phyloP scores from a whole-genome alignment of 2,113 vertebrate species.

The Onychostruthus taczanowskii region DNA sequence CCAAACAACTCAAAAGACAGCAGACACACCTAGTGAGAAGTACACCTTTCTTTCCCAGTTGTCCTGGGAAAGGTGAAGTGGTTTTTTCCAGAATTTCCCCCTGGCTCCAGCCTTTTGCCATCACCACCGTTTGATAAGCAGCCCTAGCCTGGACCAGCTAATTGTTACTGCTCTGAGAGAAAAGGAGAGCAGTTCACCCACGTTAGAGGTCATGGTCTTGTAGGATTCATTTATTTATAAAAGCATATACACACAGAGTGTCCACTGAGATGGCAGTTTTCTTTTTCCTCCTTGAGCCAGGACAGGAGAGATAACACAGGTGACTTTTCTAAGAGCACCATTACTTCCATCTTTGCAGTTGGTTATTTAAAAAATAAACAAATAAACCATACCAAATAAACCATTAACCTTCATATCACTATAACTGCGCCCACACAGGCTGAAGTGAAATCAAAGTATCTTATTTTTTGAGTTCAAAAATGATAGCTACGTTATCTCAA shows the following conservation, averaged over 20 bases:
- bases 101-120: neutral
- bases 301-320: neutral
- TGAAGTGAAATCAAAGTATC: neutral
- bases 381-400: neutral
- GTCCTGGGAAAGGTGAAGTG: neutral
- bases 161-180: neutral
- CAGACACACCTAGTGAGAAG: accelerated
- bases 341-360: neutral
- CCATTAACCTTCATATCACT: neutral
- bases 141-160: accelerated
- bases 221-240: neutral
- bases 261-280: neutral
- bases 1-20: neutral
- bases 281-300: neutral
- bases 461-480: neutral
- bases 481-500: accelerated
- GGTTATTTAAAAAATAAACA: accelerated
- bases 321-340: neutral
- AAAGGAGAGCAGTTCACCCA: neutral
- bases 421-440: accelerated
- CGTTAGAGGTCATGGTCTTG: accelerated
- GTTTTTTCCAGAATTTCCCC: neutral
- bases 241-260: neutral
- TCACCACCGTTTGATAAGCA: neutral
- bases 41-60: neutral